These are phyloP conservation scores for Tenthredo scrophulariae DNA, from an alignment of 2,888 invertebrate species.

Conservation along the genomic window DNA sequence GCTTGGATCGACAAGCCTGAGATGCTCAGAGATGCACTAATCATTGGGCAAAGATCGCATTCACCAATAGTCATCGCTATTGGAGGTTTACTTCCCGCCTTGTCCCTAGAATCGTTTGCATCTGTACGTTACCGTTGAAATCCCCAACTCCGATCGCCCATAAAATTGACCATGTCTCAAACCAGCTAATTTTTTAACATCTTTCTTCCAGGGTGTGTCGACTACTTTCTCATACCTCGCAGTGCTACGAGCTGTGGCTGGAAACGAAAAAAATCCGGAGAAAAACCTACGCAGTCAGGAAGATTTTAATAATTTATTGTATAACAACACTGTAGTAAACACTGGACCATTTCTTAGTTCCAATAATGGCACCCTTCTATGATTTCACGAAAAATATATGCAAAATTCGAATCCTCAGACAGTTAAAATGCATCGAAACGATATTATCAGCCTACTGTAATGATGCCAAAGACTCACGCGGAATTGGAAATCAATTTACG, in stretches of 20 bases:
- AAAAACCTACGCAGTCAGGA: neutral
- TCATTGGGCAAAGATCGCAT: neutral
- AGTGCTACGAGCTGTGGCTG: neutral
- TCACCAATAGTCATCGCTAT: neutral
- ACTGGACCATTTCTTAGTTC: no score
- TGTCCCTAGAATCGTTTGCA: neutral
- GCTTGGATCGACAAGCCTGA: neutral
- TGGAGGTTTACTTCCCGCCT: neutral
- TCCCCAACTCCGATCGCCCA: no score
- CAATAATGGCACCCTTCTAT: no score
- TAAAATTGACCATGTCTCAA: no score
- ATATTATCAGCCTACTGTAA: no score
- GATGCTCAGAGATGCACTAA: neutral
- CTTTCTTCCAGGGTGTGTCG: neutral
- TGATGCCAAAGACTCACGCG: no score
- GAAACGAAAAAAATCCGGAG: neutral
- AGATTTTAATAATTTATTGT: neutral
- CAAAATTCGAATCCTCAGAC: no score
- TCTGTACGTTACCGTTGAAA: neutral
- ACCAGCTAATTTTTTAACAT: no score
- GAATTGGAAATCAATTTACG: no score
- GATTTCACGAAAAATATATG: no score
- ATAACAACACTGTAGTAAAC: no score
- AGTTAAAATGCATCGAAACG: no score
- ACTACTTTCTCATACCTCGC: slow-evolving; percentile 5